Base-by-base conservation (phyloP, 2,113 vertebrate genomes). In the Amblyornis subalaris region DNA sequence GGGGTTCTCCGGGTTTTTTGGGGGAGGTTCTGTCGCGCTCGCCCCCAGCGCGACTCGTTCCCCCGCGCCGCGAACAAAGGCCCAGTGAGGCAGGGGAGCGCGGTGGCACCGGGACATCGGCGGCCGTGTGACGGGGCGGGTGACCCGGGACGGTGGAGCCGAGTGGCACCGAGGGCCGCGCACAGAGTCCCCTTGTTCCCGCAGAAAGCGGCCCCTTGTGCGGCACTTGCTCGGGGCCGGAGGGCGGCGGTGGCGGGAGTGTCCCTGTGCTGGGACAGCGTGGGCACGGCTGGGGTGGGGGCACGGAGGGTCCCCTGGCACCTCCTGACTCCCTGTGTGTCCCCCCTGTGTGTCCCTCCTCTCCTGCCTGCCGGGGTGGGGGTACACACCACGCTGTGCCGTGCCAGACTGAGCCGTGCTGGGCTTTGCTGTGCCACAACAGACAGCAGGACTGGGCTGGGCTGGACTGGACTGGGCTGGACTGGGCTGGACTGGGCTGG, bases 181-280 rank as follows among this genome's bases (percentile, higher is more conserved):
- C 95, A 96, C 95, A 96, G 89, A 94, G 92, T n/a, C 36, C 54
- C 67, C 82, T 96, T 94, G 88, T 93, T 94, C 87, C 89, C 3
- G 2, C 84, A 92, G 79, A 96, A 65, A 96, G 78, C 9, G 28
- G 65, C 74, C 25, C 79, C 90, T 95, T 94, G 89, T 95, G 90
- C 0, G 33, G 44, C 31, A 13, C 24, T 4, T 1, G 26, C 91
- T 31, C 6, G 0, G 14, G 48, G 66, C 62, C 6, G 3, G 61
- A 66, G 71, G 36, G 80, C 17, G 13, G 69, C 4, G 7, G 45
- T 24, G 92, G 61, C 10, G 7, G 72, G 7, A 75, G 51, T 0
- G 7, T 71, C 40, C 44, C 78, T 9, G 50, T 0, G 13, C 70
- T 3, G 17, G 55, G 73, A 64, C 20, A 31, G 78, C n/a, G 31